Evolutionary conservation across 2,888 invertebrate species (phyloP).

Genomic region (Eupeodes latifasciatus): DNA sequence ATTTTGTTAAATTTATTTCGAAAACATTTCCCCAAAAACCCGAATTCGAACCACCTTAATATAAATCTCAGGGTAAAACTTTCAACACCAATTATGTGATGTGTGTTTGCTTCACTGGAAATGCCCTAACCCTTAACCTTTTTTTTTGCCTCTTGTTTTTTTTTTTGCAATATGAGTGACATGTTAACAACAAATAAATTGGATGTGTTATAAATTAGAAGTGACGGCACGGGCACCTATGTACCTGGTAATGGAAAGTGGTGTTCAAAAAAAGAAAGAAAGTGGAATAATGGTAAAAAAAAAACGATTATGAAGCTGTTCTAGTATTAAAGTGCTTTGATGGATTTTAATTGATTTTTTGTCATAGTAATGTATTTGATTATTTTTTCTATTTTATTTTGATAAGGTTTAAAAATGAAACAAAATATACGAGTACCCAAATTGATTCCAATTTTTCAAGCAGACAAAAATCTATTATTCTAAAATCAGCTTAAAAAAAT

Average conservation of each 20-base stretch:
- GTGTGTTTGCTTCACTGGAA: neutral
- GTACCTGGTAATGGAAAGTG: neutral
- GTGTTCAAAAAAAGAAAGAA: neutral
- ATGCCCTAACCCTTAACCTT: neutral
- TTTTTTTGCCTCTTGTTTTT: neutral
- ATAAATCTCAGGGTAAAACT: neutral
- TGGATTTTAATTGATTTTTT: conserved; percentile 20
- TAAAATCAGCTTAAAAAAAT: no score
- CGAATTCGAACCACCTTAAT: no score
- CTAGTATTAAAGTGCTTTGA: neutral
- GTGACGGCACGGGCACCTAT: neutral
- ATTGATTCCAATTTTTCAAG: no score
- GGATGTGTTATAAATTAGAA: conserved; percentile 67
- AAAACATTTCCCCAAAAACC: no score
- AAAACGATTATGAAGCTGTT: conserved; percentile 4
- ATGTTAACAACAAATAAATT: conserved; percentile 65
- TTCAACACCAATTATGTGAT: neutral
- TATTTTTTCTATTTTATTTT: neutral
- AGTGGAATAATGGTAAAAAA: neutral
- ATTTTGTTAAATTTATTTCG: no score
- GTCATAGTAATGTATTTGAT: neutral
- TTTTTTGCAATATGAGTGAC: conserved; percentile 50
- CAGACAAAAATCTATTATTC: no score
- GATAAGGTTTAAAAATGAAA: no score
- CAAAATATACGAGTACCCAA: no score